Base-by-base conservation (phyloP, 2,888 invertebrate genomes). In the Bombyx huttoni region DNA sequence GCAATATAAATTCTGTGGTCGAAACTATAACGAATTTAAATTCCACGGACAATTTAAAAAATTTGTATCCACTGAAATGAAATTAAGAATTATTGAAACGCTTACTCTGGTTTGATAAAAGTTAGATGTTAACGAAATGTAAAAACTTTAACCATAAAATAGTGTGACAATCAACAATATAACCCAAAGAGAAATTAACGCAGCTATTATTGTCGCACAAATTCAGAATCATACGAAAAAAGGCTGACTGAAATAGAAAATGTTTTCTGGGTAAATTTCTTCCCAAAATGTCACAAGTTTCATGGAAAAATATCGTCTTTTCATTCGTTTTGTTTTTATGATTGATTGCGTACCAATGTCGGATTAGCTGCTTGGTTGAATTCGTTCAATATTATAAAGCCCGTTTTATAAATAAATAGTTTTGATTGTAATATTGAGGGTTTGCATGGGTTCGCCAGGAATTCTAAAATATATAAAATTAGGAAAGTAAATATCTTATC, bases 341-440 rank as follows among this genome's bases (percentile, higher is more conserved):
- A 78, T 79, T 73, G 77, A 79, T 78, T 62, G 59, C 72, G 58
- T 60, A 63, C 64, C 73, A 70, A 70, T 68, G 68, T 73, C 68
- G 64, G 72, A 75, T 79, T 77, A 24, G 24, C 3, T 24, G 76
- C 61, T 59, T 48, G 49, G 58, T 58, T 51, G 34, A n/a, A 40
- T 40, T 40, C 40, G 3, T 10, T 40, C 40, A 12, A 40, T 40
- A 40, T 40, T 40, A 10, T 40, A 40, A 12, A 10, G 12, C 8
- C 40, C 49, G 10, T 40, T 45, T 10, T 40, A 40, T 49, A 45
- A 49, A 34, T 40, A 14, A 47, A 47, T 7, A 13, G 14, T 47
- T 47, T 7, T 46, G 13, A 46, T 14, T 9, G 24, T 24, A 24
- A 3, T 5, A 24, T 24, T 2, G 5, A 24, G 24, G 24, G 24